Evolutionary conservation across 64 coral and sea anemone genomes (phyloP).

Genomic region (Stichodactyla mertensii): DNA sequence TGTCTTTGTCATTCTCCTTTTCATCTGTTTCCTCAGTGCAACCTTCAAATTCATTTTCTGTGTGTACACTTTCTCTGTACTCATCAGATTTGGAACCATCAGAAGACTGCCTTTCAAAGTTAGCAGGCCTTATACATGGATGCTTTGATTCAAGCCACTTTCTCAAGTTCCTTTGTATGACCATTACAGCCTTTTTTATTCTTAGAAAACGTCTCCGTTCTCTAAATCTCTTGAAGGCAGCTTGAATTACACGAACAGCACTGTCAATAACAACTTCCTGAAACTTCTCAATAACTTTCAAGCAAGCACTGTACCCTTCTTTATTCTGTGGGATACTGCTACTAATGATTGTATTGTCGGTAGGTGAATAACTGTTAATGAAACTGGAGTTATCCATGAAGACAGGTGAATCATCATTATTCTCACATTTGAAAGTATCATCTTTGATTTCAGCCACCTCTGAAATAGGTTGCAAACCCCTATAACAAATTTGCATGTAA

Average conservation of each 20-base stretch:
- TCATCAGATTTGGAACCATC: conserved; percentile 26
- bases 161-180: conserved; percentile 75
- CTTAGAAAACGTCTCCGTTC: conserved; percentile 73
- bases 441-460: conserved; percentile 74
- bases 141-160: conserved; percentile 57
- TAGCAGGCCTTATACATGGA: not conserved
- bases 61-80: not conserved
- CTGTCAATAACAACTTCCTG: conserved; percentile 84
- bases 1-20: not conserved
- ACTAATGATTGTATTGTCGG: not conserved
- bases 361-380: not conserved
- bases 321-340: conserved; percentile 15
- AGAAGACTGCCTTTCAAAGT: conserved; percentile 18
- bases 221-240: conserved; percentile 77
- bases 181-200: conserved; percentile 62
- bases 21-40: not conserved
- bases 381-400: not conserved
- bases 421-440: conserved; percentile 10
- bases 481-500: not conserved
- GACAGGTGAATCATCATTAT: conserved; percentile 11
- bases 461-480: conserved; percentile 73
- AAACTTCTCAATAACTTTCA: conserved; percentile 81
- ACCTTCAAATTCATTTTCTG: not conserved
- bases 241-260: conserved; percentile 87
- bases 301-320: conserved; percentile 81